phyloP scores from a whole-genome alignment of 2,888 invertebrate species.

The Caenorhabditis auriculariae region DNA sequence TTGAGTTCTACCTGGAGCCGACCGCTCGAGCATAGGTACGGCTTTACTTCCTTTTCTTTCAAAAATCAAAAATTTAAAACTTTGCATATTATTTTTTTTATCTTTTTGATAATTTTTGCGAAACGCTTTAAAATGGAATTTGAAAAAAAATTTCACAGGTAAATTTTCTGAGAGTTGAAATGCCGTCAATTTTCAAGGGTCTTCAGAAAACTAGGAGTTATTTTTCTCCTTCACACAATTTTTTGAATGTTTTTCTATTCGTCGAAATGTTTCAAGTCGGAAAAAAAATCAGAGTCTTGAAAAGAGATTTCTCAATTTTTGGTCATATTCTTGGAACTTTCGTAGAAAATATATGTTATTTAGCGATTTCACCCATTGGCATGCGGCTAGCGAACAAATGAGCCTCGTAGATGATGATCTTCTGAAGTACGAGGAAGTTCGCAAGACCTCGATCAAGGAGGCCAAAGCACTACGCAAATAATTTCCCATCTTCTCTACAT shows the following conservation, averaged over 20 bases:
- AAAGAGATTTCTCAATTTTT: too few species aligned
- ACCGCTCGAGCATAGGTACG: constrained; percentile 21
- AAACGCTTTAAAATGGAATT: too few species aligned
- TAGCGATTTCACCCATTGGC: constrained; percentile 31
- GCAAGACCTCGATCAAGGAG: constrained; percentile 27
- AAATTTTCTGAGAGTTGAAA: too few species aligned
- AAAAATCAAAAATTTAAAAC: background rate
- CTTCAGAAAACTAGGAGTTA: background rate
- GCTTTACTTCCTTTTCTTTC: background rate
- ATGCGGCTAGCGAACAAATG: constrained; percentile 9
- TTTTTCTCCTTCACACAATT: background rate
- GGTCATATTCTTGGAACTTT: too few species aligned
- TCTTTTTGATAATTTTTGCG: background rate
- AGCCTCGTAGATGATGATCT: constrained; percentile 35
- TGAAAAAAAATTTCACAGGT: too few species aligned
- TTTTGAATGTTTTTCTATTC: background rate
- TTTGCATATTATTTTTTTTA: background rate
- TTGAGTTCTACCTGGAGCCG: constrained; percentile 30
- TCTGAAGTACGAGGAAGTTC: constrained; percentile 32
- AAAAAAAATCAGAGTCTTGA: too few species aligned
- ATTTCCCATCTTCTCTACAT: too few species aligned
- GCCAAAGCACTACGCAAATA: too few species aligned
- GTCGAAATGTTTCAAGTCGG: too few species aligned
- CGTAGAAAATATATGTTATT: background rate
- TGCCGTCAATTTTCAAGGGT: too few species aligned